Conservation (phyloP, 2,113 vertebrate genomes). For the Podarcis raffonei region DNA sequence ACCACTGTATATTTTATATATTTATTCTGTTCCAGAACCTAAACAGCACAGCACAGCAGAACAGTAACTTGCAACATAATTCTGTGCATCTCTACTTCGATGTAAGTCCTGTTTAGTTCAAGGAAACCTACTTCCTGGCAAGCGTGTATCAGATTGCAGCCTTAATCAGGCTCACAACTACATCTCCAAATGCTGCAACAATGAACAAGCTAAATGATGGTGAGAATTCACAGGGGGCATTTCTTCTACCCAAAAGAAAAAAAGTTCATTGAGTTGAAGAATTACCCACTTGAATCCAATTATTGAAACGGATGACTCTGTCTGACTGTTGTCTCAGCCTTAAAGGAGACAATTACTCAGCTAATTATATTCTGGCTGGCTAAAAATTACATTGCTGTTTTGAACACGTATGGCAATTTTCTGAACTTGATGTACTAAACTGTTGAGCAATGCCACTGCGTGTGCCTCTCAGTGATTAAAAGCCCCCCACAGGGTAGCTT, state of each 20-base stretch:
- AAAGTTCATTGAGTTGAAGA: constrained; percentile 26
- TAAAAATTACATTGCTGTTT: background rate
- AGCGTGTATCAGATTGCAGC: background rate
- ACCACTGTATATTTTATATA: background rate
- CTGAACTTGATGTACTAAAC: constrained; percentile 11
- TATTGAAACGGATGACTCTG: constrained; percentile 11
- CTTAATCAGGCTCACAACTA: background rate
- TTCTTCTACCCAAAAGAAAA: constrained; percentile 38
- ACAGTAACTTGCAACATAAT: background rate
- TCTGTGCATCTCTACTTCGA: too few relatives aligned
- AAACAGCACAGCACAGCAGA: background rate
- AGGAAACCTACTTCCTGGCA: too few relatives aligned
- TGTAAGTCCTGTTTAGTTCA: too few relatives aligned
- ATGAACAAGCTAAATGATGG: constrained; percentile 18
- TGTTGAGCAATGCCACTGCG: background rate
- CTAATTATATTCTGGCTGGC: constrained; percentile 14
- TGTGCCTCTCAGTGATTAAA: constrained; percentile 13
- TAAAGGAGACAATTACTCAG: constrained; percentile 11
- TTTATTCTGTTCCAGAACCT: background rate
- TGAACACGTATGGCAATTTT: constrained; percentile 5
- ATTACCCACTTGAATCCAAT: constrained; percentile 16
- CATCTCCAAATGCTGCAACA: background rate
- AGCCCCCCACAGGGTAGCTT: background rate
- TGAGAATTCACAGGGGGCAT: background rate
- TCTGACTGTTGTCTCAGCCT: background rate